Base-by-base conservation (phyloP, 2,113 vertebrate species). In the Tetraodon nigroviridis region DNA sequence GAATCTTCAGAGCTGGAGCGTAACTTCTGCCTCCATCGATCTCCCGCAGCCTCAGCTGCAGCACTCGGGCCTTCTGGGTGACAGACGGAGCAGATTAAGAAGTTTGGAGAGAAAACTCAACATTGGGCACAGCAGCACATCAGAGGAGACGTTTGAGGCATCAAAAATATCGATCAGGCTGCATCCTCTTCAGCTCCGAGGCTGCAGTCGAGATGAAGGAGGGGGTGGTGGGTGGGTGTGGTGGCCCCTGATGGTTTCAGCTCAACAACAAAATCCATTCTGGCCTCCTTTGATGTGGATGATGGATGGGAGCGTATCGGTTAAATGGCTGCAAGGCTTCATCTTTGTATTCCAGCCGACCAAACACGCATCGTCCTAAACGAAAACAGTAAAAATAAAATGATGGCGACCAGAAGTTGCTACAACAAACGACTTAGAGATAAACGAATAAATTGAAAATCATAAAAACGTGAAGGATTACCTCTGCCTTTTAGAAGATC, bases 91-190 rank as follows among this genome's bases (percentile, higher is more conserved):
- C 52, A 79, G 67, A 76, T 67, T 51, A 65, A 74, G 66, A 76
- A 61, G 54, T 64, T 24, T 32, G 59, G 58, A 20, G 19, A 20
- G 42, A 58, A 51, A 58, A 27, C n/a, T 51, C 55, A 40, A 69
- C 70, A 67, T 55, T 58, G 70, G 74, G 54, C 55, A 48, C 55
- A 73, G 20, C 69, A 59, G 68, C 68, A 71, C 77, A 73, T 78
- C 77, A 83, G 65, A 78, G 56, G 7, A 67, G 51, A 52, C 32
- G 75, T 78, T 62, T 21, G 55, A 72, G 24, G 72, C 69, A 58
- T 76, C 58, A 70, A 10, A 67, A 58, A 52, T 75, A 83, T 78
- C 15, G 74, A 80, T 73, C 44, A 40, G 46, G 41, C 57, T 4
- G 56, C 46, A 48, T 55, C 68, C 58, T 62, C 64, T 55, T 75